Evolutionary conservation across 2,888 invertebrate genomes (phyloP), one percentile per base, ranked within the genome.

Genomic region (Ormia ochracea): DNA sequence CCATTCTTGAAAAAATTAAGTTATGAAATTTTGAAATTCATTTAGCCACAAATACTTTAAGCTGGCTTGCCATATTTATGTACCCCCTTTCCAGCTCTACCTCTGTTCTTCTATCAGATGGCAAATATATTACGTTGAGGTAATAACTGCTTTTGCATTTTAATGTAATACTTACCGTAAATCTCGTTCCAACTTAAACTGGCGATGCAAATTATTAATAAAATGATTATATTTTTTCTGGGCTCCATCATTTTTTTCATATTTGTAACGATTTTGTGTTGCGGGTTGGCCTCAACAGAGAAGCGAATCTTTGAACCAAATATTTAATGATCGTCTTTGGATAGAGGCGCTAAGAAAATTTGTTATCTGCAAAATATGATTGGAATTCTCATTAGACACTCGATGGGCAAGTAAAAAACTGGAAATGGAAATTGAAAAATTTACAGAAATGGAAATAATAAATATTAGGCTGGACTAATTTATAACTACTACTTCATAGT

Each of bases 81-180:
- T n/a, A 21, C 36, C 4, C 4, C 21, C 4, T n/a, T 10, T 50
- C 1, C 0, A 9, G 43, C 31, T 21, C 43, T 50, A 48, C 45
- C 58, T 21, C 56, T 74, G 65, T n/a, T 41, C n/a, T 31, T 50
- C 14, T 26, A 19, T 50, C 12, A 19, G 28, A 17, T 3, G 17
- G 14, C 45, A 17, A 7, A 31, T 17, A 4, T 4, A 31, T n/a
- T n/a, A n/a, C n/a, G n/a, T n/a, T n/a, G n/a, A 48, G 50, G 19
- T 36, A 41, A 26, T 66, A 9, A 17, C n/a, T 9, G 23, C 61
- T 52, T 31, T 6, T 19, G 17, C 3, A 41, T n/a, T n/a, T n/a
- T n/a, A n/a, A n/a, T n/a, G n/a, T n/a, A n/a, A n/a, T 12, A 83
- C 87, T 85, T 77, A 87, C 86, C 86, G 78, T 82, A 83, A 78